Base-by-base conservation (phyloP, 2,113 vertebrate species). In the Dissostichus mawsoni region DNA sequence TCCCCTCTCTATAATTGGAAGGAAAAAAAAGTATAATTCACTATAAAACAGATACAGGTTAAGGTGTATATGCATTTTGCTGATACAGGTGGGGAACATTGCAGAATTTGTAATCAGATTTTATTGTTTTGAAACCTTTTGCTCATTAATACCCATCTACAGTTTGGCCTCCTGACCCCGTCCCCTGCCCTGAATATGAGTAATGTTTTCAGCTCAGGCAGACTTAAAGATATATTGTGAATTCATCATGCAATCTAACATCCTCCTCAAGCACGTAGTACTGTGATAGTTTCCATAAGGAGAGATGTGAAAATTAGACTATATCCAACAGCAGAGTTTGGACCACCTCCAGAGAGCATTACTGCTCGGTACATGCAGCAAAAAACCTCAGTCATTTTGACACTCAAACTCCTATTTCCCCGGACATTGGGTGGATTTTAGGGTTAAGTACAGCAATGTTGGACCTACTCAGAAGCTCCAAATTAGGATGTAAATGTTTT, bases 301-400 rank as follows among this genome's bases (percentile, higher is more conserved):
- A 73, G 10, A 78, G 65, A 45, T 56, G 61, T 82, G 57, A 29
- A 29, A 29, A 68, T 79, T 74, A 80, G 70, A 44, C 59, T 7
- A 29, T 56, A 56, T 56, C 68, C 67, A 45, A 41, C 41, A 11
- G 66, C 41, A 74, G 74, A 36, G 41, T 56, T 72, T 76, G 80
- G 70, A 65, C 62, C 53, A 1, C 41, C 12, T 64, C 55, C 81
- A 82, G 65, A 69, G 75, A 77, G 70, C 72, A 80, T 79, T 76
- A 81, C 44, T 17, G n/a, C 69, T 70, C 12, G 53, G 33, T 74
- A 52, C 64, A 62, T 56, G 56, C 57, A 17, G 61, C 78, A 74
- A 17, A 59, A 73, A 81, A 74, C 48, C 5, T 56, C 64, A 70
- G 74, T 64, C 29, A 36, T 20, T 53, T 16, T 74, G 64, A 64